Base-by-base conservation (phyloP, 2,888 invertebrate species). In the Lissocephala sabroskyi region DNA sequence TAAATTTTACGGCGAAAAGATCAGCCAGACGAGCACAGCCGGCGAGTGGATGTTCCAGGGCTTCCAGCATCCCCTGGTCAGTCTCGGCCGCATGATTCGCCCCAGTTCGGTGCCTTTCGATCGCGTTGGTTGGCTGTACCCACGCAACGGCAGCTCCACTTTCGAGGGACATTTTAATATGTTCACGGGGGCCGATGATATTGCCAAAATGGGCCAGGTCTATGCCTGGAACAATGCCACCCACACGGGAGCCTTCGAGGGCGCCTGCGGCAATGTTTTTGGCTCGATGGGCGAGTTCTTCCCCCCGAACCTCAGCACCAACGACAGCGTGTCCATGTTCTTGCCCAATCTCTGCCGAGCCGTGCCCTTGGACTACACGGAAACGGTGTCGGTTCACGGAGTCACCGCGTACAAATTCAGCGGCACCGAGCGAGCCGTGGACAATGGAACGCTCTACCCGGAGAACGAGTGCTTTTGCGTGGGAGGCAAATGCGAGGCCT, bases 211-310 rank as follows among this genome's bases (percentile, higher is more conserved):
- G 33, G 95, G 95, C 0, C 86, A 88, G 60, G 86, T 94, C 16
- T 82, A 88, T 43, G 84, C 86, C 3, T 96, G 95, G 95, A 93
- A 95, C 79, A 86, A 89, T 59, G 80, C 85, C 30, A 88, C 88
- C 17, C 85, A 86, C 1, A 88, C 90, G 0, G 79, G 86, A 58
- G 80, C 86, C 71, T 87, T 87, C 58, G 58, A 70, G 0, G 81
- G 86, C 1, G 80, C 86, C 13, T 92, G 92, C 79, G 89, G 89
- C 32, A 73, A 79, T 71, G 86, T 94, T 0, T 85, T 86, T 48
- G 93, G 93, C 17, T 92, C 93, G 14, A 91, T 91, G 1, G 95
- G 95, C 0, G 94, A 95, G 85, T 90, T 94, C 77, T 91, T 91
- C 81, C 89, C 91, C 0, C 91, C 91, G 0, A 86, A 89, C 65